Evolutionary conservation across 92 coral and sea anemone genomes (phyloP).

Genomic region (Palythoa caribaeorum): DNA sequence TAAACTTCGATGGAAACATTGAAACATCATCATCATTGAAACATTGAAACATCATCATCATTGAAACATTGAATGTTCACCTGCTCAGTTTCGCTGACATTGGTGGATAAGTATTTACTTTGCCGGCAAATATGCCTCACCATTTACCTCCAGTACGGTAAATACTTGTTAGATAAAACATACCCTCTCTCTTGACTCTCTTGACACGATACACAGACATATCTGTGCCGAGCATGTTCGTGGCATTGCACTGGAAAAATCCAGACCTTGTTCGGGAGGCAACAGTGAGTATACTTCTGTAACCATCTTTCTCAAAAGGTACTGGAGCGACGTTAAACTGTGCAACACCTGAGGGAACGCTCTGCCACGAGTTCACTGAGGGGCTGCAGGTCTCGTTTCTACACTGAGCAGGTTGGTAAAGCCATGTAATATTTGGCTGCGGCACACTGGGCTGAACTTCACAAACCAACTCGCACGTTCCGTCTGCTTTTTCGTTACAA

Average conservation of each 20-base stretch:
- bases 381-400: background rate
- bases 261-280: background rate
- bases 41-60: too few relatives aligned
- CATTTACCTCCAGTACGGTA: too few relatives aligned
- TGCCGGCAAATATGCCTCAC: too few relatives aligned
- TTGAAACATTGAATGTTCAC: too few relatives aligned
- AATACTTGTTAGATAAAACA: too few relatives aligned
- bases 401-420: background rate
- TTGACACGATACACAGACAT: too few relatives aligned
- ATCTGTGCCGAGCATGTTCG: slow-evolving; percentile 16
- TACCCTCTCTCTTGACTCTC: too few relatives aligned
- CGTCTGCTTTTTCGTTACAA: background rate
- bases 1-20: too few relatives aligned
- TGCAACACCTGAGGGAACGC: background rate
- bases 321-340: background rate
- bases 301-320: background rate
- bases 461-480: background rate
- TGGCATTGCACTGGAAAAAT: slow-evolving; percentile 46
- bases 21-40: too few relatives aligned
- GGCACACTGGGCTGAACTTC: slow-evolving; percentile 6
- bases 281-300: slow-evolving; percentile 32
- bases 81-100: too few relatives aligned
- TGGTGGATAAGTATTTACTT: too few relatives aligned
- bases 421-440: slow-evolving; percentile 12
- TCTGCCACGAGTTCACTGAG: background rate